A percentile compares a stretch with the other conserved stretches of the same genome.
Evolutionary conservation across 2,113 vertebrate species (phyloP).

Genomic region (Caranx melampygus): DNA sequence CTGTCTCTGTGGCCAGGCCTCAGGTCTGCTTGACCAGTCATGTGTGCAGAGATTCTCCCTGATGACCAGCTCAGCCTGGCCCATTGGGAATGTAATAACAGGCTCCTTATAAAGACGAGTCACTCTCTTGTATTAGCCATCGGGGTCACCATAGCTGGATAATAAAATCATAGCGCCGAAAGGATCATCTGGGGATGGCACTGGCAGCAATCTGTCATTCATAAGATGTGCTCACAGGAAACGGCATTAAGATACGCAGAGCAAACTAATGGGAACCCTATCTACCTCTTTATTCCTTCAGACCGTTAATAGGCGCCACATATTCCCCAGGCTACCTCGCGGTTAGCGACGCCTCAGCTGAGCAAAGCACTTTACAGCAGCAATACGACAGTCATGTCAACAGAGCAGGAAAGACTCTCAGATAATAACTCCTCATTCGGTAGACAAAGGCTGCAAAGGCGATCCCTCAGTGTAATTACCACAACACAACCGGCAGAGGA

Average conservation of each 20-base stretch:
- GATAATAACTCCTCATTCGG: constrained; percentile 65
- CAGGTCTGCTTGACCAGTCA: constrained; percentile 73
- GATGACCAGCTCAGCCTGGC: constrained; percentile 58
- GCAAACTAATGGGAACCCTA: constrained; percentile 44
- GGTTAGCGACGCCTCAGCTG: constrained; percentile 71
- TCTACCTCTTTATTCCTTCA: constrained; percentile 46
- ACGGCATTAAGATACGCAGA: constrained; percentile 44
- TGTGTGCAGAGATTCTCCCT: constrained; percentile 70
- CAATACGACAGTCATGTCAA: constrained; percentile 63
- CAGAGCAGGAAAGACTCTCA: constrained; percentile 51
- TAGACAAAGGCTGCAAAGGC: constrained; percentile 60
- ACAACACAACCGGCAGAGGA: constrained; percentile 66
- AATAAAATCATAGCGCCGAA: constrained; percentile 59
- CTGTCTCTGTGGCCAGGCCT: constrained; percentile 46
- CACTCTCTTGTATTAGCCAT: constrained; percentile 49
- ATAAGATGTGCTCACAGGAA: constrained; percentile 60
- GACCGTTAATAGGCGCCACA: constrained; percentile 59
- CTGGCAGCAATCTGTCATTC: constrained; percentile 58
- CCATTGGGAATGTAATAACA: constrained; percentile 77
- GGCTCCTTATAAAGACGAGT: constrained; percentile 66
- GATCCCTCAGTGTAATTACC: constrained; percentile 71
- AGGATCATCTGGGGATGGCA: constrained; percentile 19
- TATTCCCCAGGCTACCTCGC: constrained; percentile 43
- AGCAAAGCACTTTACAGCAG: constrained; percentile 62
- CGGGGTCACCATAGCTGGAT: constrained; percentile 60